Percentiles rank a stretch among this genome's conserved stretches.
Evolutionary conservation across 2,113 vertebrate genomes (phyloP).

Genomic region (Cromileptes altivelis): DNA sequence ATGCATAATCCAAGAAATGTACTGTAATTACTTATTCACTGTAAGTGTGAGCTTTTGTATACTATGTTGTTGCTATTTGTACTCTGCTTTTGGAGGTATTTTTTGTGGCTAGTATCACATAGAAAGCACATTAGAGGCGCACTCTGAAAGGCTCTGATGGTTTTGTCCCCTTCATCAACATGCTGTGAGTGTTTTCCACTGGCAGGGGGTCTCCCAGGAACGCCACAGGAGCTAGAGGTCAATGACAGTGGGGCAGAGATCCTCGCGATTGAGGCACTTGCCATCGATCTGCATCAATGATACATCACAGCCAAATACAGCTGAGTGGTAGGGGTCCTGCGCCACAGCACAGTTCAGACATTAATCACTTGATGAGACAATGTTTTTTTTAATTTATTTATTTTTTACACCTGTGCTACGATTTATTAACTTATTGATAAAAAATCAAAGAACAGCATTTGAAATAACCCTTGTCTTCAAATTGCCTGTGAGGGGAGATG

Average conservation of each 20-base stretch:
- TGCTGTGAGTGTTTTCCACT: conserved; percentile 41
- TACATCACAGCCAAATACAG: conserved; percentile 50
- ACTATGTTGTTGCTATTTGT: background rate
- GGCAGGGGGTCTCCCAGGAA: conserved; percentile 47
- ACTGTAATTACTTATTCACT: conserved; percentile 2
- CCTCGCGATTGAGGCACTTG: conserved; percentile 40
- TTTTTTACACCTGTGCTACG: background rate
- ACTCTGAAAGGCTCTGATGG: conserved; percentile 34
- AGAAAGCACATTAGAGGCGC: conserved; percentile 40
- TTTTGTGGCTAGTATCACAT: conserved; percentile 28
- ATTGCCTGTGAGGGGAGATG: background rate
- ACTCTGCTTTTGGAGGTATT: conserved; percentile 44
- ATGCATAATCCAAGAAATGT: background rate
- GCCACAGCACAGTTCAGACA: conserved; percentile 9
- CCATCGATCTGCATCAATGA: conserved; percentile 55
- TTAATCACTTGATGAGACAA: conserved; percentile 9
- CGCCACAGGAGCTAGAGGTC: conserved; percentile 64
- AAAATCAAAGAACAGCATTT: conserved; percentile 7
- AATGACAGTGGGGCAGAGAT: conserved; percentile 66
- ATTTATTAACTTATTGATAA: background rate
- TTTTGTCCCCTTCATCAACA: conserved; percentile 35
- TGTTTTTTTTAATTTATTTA: background rate
- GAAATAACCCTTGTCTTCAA: background rate
- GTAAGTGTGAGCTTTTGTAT: conserved; percentile 3
- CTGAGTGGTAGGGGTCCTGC: conserved; percentile 16